Base-by-base conservation (phyloP, 2,888 invertebrate species). In the Ecliptopera silaceata region DNA sequence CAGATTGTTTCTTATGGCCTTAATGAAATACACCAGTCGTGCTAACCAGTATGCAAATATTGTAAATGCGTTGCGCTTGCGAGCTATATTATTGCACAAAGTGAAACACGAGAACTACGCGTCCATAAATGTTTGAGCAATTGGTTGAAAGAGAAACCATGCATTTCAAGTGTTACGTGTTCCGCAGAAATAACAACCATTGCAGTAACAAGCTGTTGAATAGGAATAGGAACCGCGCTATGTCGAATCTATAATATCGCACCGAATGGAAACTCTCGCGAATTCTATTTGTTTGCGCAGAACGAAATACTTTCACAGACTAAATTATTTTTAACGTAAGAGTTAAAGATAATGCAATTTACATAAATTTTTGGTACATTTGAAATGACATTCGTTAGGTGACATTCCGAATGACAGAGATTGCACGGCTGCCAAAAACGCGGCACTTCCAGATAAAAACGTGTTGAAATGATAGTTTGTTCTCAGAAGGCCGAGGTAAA, bases 61-160 rank as follows among this genome's bases (percentile, higher is more conserved):
- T 55, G 65, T 71, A 71, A 70, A 68, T 72, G 64, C 70, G 32
- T 59, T 66, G 59, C 56, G 66, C 22, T 59, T 66, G 59, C 56
- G 66, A 61, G 51, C 57, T 49, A 62, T 58, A 59, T 60, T 10
- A 61, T 56, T 65, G 53, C 17, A 50, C 20, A 31, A 26, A 59
- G 57, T 53, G 46, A 42, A 61, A 60, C 63, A 58, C 56, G 59
- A 63, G 56, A 48, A 34, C 69, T 68, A 71, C 72, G 72, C 70
- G 61, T 68, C 66, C 69, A 71, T 74, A 71, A 72, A 73, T 63
- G 62, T 69, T 65, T 60, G 39, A 61, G 50, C 63, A 68, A 73
- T 77, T 68, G 69, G 78, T 75, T 71, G 72, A 81, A 80, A 75
- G 76, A 77, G 77, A 80, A 80, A 81, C 68, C 64, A 65, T 63